These are phyloP conservation scores for Bhutanitis thaidina DNA, from an alignment of 2,888 invertebrate species.

Conservation along the genomic window DNA sequence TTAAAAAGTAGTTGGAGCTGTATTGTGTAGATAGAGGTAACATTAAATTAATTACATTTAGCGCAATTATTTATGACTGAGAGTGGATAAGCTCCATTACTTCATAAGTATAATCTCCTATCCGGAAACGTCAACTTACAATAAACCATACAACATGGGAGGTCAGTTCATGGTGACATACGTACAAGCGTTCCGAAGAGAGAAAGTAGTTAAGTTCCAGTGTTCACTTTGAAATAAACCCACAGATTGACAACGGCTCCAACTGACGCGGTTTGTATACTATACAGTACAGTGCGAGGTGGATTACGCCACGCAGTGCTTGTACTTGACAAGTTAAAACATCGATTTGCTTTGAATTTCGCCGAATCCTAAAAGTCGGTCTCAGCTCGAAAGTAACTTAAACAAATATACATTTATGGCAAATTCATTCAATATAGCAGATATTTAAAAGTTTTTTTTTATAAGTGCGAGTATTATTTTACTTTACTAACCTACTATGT, in stretches of 20 bases:
- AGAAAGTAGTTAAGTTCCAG: constrained; percentile 13
- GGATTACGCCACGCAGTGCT: constrained; percentile 26
- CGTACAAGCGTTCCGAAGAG: constrained; percentile 10
- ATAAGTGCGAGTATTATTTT: too few species aligned
- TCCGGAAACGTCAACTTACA: constrained; percentile 6
- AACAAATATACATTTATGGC: constrained; percentile 15
- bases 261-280: not conserved
- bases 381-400: constrained; percentile 8
- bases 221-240: constrained; percentile 12
- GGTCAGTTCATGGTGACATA: constrained; percentile 9
- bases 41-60: too few species aligned
- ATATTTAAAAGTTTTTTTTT: constrained; percentile 6
- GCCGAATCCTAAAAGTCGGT: constrained; percentile 4
- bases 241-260: constrained; percentile 14
- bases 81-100: too few species aligned
- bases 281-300: constrained; percentile 8
- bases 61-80: too few species aligned
- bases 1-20: not conserved
- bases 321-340: constrained; percentile 33
- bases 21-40: too few species aligned
- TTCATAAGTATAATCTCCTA: too few species aligned
- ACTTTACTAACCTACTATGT: constrained; percentile 4
- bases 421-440: constrained; percentile 12
- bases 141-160: constrained; percentile 8
- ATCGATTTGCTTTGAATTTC: constrained; percentile 9